A percentile compares a stretch with the other conserved stretches of the same genome.
These are phyloP conservation scores for Drosophila nigricruria DNA, from an alignment of 2,888 invertebrate species.

Conservation along the genomic window DNA sequence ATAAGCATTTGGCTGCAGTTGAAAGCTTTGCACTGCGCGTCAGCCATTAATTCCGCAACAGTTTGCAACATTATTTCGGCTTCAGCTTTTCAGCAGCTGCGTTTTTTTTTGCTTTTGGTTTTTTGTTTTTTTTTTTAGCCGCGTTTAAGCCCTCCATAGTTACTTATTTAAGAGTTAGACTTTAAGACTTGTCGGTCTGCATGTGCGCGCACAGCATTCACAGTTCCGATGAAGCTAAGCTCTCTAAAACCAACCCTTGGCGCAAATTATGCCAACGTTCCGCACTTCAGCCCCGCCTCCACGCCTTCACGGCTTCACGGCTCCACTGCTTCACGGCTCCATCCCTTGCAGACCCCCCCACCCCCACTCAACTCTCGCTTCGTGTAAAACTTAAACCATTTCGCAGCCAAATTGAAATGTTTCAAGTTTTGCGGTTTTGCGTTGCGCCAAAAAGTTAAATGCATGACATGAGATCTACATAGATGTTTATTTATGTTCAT, in stretches of 20 bases:
- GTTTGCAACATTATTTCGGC: background rate
- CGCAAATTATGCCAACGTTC: background rate
- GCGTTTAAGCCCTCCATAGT: constrained; percentile 3
- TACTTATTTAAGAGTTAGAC: constrained; percentile 7
- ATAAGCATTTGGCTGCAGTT: background rate
- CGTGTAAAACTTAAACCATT: constrained; percentile 22
- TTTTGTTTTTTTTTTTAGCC: background rate
- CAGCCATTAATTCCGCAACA: background rate
- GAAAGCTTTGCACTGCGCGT: background rate
- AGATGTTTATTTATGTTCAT: constrained; percentile 22
- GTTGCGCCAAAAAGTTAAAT: constrained; percentile 31
- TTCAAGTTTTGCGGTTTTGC: constrained; percentile 46
- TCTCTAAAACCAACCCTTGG: constrained; percentile 7
- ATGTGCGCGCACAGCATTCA: background rate
- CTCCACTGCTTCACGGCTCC: no score
- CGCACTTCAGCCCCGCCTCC: background rate
- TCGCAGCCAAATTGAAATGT: constrained; percentile 42
- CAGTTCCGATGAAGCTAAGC: background rate
- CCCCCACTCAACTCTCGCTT: background rate
- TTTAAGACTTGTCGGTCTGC: constrained; percentile 1
- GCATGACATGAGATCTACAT: constrained; percentile 34
- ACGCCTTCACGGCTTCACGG: no score
- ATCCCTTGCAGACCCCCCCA: no score
- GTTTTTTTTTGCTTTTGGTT: background rate
- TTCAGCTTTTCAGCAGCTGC: background rate